Evolutionary conservation across 2,797 vertebrate genomes (phyloP).

Genomic region (Cynodonichthys magdalenae): DNA sequence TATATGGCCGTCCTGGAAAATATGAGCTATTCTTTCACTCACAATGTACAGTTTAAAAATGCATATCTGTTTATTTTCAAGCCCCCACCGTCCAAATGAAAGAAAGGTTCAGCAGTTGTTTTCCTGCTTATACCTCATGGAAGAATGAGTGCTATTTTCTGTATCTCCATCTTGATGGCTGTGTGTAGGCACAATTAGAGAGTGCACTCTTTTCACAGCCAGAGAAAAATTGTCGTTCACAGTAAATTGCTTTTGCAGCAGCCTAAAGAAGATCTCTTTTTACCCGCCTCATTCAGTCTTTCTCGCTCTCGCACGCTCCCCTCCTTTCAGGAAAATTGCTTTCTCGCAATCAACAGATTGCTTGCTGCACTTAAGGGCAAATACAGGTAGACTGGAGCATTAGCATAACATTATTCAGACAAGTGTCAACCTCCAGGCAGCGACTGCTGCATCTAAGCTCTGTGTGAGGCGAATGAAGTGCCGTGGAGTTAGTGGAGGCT

Average conservation of each 20-base stretch:
- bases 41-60: slow-evolving; percentile 21
- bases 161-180: slow-evolving; percentile 64
- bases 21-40: not conserved
- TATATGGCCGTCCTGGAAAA: slow-evolving; percentile 28
- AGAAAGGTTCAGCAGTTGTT: slow-evolving; percentile 32
- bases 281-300: slow-evolving; percentile 69
- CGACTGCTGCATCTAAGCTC: slow-evolving; percentile 63
- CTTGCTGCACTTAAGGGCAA: slow-evolving; percentile 82
- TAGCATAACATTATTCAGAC: slow-evolving; percentile 84
- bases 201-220: slow-evolving; percentile 73
- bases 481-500: slow-evolving; percentile 47
- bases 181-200: slow-evolving; percentile 75
- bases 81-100: slow-evolving; percentile 32
- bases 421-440: slow-evolving; percentile 75
- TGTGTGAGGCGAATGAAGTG: slow-evolving; percentile 68
- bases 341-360: slow-evolving; percentile 81
- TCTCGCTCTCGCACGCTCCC: slow-evolving; percentile 40
- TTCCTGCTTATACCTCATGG: slow-evolving; percentile 39
- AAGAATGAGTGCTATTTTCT: slow-evolving; percentile 52
- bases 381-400: slow-evolving; percentile 81
- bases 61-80: slow-evolving; percentile 25
- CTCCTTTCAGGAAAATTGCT: slow-evolving; percentile 77
- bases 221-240: slow-evolving; percentile 77
- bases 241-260: slow-evolving; percentile 79
- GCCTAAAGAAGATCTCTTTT: slow-evolving; percentile 79